phyloP scores from a whole-genome alignment of 2,888 invertebrate species.

The Callosobruchus maculatus region DNA sequence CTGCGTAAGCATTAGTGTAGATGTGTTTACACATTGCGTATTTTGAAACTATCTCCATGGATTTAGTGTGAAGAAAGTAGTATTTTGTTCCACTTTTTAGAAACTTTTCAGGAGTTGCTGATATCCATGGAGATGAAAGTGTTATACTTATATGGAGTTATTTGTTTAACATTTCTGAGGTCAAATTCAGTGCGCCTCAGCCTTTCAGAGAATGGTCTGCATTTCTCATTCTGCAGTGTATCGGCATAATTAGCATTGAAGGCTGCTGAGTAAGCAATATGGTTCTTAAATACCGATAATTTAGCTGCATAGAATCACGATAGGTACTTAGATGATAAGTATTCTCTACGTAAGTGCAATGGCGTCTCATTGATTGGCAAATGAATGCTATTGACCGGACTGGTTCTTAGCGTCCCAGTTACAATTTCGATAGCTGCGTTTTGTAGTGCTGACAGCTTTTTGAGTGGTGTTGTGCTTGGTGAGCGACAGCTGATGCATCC shows the following conservation, averaged over 20 bases:
- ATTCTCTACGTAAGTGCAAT: too few relatives aligned
- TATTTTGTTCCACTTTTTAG: background rate
- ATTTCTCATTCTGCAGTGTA: background rate
- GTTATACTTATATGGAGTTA: background rate
- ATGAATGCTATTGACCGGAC: background rate
- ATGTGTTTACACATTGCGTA: background rate
- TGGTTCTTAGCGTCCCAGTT: constrained; percentile 1
- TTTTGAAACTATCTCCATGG: background rate
- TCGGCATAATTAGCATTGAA: background rate
- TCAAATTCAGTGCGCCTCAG: background rate
- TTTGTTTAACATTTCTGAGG: background rate
- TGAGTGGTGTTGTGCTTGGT: constrained; percentile 2
- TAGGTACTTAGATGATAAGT: too few relatives aligned
- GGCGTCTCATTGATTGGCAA: too few relatives aligned
- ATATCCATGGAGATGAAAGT: background rate
- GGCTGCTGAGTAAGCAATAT: background rate
- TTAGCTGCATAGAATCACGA: too few relatives aligned
- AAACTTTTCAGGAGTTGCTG: background rate
- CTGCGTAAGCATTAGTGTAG: background rate
- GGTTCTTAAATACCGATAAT: too few relatives aligned
- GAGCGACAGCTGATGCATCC: background rate
- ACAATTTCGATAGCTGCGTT: constrained; percentile 3
- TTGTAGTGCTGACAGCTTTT: constrained; percentile 2
- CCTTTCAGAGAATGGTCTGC: background rate
- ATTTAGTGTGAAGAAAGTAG: background rate